These are phyloP conservation scores for Chaenodraco wilsoni DNA, from an alignment of 2,797 vertebrate species.

Conservation along the genomic window DNA sequence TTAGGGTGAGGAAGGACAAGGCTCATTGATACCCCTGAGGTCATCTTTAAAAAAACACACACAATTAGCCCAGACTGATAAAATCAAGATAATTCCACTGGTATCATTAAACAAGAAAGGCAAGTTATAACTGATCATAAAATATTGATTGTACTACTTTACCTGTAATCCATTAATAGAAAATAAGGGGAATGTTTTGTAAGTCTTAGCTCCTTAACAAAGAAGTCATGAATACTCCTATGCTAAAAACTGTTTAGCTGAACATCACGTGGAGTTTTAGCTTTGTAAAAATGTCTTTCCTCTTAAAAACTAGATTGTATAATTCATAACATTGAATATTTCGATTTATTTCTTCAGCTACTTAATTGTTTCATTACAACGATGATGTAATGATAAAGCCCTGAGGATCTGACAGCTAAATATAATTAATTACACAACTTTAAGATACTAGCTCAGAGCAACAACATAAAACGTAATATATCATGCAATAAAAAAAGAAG, in stretches of 20 bases:
- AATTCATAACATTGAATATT: background rate
- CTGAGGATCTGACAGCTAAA: too few species aligned
- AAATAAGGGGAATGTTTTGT: background rate
- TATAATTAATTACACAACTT: too few species aligned
- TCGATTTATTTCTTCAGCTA: too few species aligned
- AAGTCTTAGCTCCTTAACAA: background rate
- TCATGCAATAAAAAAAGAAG: too few species aligned
- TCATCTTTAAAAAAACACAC: constrained; percentile 51
- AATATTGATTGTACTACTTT: background rate
- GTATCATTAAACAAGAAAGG: background rate
- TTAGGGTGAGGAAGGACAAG: constrained; percentile 24
- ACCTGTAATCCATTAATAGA: background rate
- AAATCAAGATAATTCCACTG: constrained; percentile 12
- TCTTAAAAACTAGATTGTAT: background rate
- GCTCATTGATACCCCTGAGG: constrained; percentile 41
- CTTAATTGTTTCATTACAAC: too few species aligned
- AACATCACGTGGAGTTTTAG: background rate
- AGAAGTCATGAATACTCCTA: background rate
- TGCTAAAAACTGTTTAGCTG: background rate
- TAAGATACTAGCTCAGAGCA: too few species aligned
- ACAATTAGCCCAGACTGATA: constrained; percentile 46
- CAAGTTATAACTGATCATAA: background rate
- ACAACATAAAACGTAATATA: too few species aligned
- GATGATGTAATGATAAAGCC: too few species aligned
- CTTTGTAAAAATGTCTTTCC: too few species aligned